Base-by-base conservation (phyloP, 2,113 vertebrate species). In the Tautogolabrus adspersus region DNA sequence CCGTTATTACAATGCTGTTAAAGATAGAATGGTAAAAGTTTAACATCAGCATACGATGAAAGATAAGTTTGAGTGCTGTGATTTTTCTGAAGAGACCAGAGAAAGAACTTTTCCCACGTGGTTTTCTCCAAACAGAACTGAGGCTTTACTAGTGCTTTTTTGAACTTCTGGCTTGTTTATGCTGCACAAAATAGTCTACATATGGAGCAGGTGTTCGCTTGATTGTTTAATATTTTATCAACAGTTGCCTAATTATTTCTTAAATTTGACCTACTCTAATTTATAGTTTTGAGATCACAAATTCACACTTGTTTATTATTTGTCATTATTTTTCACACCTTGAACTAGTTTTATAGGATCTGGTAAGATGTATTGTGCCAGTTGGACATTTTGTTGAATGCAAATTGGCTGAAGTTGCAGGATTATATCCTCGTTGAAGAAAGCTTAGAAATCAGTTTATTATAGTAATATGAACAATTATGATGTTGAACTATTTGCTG, bases 31-130 rank as follows among this genome's bases (percentile, higher is more conserved):
- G 21, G 47, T 64, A 5, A 66, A 87, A 42, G 37, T 80, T 72
- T 58, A 6, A 19, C 5, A 26, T 77, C 59, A 37, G 30, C 34
- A 18, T 37, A 16, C 26, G 26, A 52, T 44, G 74, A 66, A 72
- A 55, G 55, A 70, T 60, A 88, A 83, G 82, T 91, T 92, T 84
- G 77, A 75, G 75, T 66, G 91, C 89, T 69, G 91, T 92, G 93
- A 93, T 94, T 93, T 94, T 77, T 90, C 63, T 83, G 75, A 84
- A 82, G 7, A 79, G 71, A 85, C 78, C 81, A 86, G 70, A 56
- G 79, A 84, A 66, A 71, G 63, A 75, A 68, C 67, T 87, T 83
- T 70, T 46, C 10, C 91, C 93, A 93, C 90, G 92, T 94, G 93
- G 74, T 62, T 72, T 70, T 58, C 69, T 75, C 79, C 75, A 5